Conservation (phyloP, 2,888 invertebrate species). For the Schizotus pectinicornis region DNA sequence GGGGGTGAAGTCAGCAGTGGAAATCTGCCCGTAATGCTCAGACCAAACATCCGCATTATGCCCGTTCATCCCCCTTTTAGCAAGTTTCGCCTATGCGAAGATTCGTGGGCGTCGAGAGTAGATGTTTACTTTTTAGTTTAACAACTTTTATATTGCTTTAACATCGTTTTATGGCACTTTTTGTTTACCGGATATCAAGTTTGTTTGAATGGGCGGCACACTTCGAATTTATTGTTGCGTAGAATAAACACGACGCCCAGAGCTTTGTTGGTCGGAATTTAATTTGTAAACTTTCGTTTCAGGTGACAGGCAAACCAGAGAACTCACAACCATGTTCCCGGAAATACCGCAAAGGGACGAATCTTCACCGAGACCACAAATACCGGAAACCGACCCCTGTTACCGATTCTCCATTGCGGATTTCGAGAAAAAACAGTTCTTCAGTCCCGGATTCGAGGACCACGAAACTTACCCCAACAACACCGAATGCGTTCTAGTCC, state of each 20-base stretch:
- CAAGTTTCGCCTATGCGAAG: neutral
- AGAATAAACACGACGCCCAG: no score
- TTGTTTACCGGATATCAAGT: slow-evolving; percentile 3
- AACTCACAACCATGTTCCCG: slow-evolving; percentile 40
- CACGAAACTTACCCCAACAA: slow-evolving; percentile 66
- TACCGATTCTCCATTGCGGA: slow-evolving; percentile 66
- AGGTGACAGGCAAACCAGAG: slow-evolving; percentile 30
- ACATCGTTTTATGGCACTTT: slow-evolving; percentile 7
- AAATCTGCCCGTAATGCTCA: no score
- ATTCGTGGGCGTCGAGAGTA: neutral
- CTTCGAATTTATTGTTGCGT: no score
- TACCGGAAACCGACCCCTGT: slow-evolving; percentile 55
- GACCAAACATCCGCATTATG: neutral
- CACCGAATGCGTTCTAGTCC: slow-evolving; percentile 69
- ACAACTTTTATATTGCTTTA: slow-evolving; percentile 13
- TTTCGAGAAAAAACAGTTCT: slow-evolving; percentile 66
- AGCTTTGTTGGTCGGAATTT: no score
- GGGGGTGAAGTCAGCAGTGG: no score
- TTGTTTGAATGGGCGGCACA: slow-evolving; percentile 1
- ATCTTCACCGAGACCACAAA: slow-evolving; percentile 36
- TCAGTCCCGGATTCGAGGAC: slow-evolving; percentile 64
- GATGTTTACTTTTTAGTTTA: neutral
- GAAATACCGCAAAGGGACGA: slow-evolving; percentile 44
- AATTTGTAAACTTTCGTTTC: slow-evolving; percentile 1
- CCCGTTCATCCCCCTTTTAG: neutral